phyloP scores from a whole-genome alignment of 2,113 vertebrate species.

The Sisor rabdophorus region DNA sequence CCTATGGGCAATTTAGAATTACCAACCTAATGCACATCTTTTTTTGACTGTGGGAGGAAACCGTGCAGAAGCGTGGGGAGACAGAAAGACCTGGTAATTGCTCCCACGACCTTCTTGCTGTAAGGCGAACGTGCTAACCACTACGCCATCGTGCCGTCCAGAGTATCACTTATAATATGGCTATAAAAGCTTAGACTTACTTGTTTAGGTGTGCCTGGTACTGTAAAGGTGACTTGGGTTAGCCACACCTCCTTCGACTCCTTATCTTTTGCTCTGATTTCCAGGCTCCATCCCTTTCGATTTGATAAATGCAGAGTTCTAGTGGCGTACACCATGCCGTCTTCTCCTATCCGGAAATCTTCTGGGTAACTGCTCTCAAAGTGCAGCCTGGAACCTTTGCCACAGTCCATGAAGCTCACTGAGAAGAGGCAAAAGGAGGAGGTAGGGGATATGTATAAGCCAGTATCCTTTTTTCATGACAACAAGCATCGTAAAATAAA shows the following conservation, averaged over 20 bases:
- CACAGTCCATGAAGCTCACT: constrained; percentile 86
- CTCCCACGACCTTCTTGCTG: too few relatives aligned
- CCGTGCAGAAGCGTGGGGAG: too few relatives aligned
- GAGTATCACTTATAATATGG: too few relatives aligned
- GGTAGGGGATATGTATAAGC: not conserved
- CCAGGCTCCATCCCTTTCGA: constrained; percentile 53
- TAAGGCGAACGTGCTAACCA: too few relatives aligned
- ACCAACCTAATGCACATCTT: too few relatives aligned
- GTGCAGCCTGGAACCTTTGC: constrained; percentile 70
- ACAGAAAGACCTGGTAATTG: too few relatives aligned
- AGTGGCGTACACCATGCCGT: constrained; percentile 76
- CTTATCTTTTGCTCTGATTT: constrained; percentile 77
- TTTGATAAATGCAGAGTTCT: constrained; percentile 70
- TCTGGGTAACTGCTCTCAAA: constrained; percentile 75
- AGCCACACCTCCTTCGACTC: constrained; percentile 82
- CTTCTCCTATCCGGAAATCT: constrained; percentile 79
- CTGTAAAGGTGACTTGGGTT: constrained; percentile 74
- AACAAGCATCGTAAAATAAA: constrained; percentile 24
- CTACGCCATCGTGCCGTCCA: too few relatives aligned
- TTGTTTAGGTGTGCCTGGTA: constrained; percentile 48
- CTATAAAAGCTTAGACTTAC: constrained; percentile 12
- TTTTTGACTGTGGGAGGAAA: too few relatives aligned
- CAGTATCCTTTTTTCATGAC: constrained; percentile 24
- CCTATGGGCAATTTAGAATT: too few relatives aligned
- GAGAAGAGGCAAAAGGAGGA: constrained; percentile 28